Conservation (phyloP, 2,888 invertebrate species). For the Macrophya alboannulata region DNA sequence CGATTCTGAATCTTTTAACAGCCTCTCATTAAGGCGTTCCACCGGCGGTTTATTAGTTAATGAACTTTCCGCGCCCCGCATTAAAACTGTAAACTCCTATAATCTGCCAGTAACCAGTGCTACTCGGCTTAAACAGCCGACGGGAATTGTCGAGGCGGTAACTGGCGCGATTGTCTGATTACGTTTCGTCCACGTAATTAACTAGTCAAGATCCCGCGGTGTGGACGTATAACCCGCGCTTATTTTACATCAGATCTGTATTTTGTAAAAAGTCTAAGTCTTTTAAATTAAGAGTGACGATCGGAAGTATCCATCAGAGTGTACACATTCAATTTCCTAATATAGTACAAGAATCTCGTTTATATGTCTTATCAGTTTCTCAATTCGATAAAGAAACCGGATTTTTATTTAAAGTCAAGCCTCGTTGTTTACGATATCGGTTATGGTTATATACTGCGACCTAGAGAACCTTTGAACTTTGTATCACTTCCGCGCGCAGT, state of each 20-base stretch:
- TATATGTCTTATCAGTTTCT: not conserved
- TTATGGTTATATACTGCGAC: not conserved
- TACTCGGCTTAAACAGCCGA: conserved; percentile 21
- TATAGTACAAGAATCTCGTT: not conserved
- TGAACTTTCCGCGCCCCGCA: conserved; percentile 46
- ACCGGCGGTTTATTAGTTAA: conserved; percentile 51
- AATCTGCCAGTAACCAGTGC: conserved; percentile 50
- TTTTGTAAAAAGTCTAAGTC: no score
- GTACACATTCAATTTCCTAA: no score
- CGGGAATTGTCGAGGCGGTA: conserved; percentile 35
- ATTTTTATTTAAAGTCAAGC: not conserved
- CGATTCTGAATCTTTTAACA: conserved; percentile 50
- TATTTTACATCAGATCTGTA: not conserved
- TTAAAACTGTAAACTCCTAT: conserved; percentile 53
- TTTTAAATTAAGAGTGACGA: no score
- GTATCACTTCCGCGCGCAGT: not conserved
- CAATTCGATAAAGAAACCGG: not conserved
- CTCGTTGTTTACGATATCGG: not conserved
- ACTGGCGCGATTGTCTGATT: conserved; percentile 37
- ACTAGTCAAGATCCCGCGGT: conserved; percentile 9
- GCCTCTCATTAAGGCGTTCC: conserved; percentile 50
- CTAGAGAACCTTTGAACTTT: conserved; percentile 24
- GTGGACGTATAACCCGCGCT: not conserved
- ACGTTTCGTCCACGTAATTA: conserved; percentile 35
- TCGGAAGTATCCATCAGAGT: no score